A percentile compares a stretch with the other conserved stretches of the same genome.
Evolutionary conservation across 2,888 invertebrate genomes (phyloP).

Genomic region (Ametastegia equiseti): DNA sequence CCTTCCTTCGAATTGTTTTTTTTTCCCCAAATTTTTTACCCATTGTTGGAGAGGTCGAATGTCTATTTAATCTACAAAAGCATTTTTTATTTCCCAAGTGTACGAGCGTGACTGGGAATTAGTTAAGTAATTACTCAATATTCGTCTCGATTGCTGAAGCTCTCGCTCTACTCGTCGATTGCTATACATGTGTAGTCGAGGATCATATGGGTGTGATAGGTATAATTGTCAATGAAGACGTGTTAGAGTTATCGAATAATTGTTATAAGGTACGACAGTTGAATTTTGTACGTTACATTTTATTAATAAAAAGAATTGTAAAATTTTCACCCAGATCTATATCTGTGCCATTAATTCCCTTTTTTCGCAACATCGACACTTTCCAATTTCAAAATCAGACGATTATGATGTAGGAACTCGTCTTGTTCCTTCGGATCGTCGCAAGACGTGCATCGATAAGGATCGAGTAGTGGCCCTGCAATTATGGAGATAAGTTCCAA

Average conservation of each 20-base stretch:
- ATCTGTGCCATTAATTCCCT: too few species aligned
- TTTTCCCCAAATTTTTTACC: too few species aligned
- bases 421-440: not conserved
- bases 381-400: too few species aligned
- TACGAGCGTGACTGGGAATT: not conserved
- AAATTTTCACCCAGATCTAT: not conserved
- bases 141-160: not conserved
- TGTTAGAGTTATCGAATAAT: not conserved
- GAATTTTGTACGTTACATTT: not conserved
- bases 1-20: too few species aligned
- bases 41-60: too few species aligned
- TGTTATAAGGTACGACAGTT: not conserved
- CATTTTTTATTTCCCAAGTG: too few species aligned
- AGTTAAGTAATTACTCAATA: not conserved
- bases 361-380: too few species aligned
- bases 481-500: not conserved
- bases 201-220: not conserved
- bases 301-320: not conserved
- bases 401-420: not conserved
- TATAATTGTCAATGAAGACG: not conserved
- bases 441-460: not conserved
- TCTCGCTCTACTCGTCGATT: not conserved
- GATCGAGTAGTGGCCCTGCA: not conserved
- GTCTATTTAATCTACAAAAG: too few species aligned
- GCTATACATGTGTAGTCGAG: too few species aligned